These are phyloP conservation scores for Papilio protenor DNA, from an alignment of 2,888 invertebrate genomes.

Conservation along the genomic window DNA sequence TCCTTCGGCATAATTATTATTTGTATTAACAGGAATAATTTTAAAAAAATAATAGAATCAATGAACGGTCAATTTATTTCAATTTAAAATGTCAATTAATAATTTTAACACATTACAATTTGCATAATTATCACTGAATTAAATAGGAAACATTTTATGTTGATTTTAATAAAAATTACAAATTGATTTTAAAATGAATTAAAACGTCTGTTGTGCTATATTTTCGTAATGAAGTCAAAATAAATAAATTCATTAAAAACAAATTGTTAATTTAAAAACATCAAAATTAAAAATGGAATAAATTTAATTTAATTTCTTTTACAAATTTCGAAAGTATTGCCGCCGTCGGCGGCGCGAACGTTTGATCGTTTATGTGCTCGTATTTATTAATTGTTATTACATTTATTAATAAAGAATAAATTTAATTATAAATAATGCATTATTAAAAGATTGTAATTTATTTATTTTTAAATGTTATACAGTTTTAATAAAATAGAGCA, in stretches of 20 bases:
- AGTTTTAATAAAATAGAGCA: neutral
- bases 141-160: neutral
- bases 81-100: constrained; percentile 3
- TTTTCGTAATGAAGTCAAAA: neutral
- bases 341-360: constrained; percentile 8
- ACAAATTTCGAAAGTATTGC: neutral
- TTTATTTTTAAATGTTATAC: neutral
- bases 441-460: neutral
- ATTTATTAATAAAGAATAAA: neutral
- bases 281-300: neutral
- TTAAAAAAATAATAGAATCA: neutral
- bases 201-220: neutral
- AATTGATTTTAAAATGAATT: neutral
- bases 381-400: constrained; percentile 5
- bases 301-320: neutral
- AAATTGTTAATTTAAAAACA: neutral
- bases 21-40: neutral
- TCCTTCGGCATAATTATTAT: neutral
- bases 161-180: neutral
- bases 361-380: neutral
- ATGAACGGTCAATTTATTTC: neutral
- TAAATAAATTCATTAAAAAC: neutral
- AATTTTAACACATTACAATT: constrained; percentile 15
- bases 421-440: neutral
- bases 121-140: neutral